Conservation (phyloP, 2,113 vertebrate genomes). For the Anguilla rostrata region DNA sequence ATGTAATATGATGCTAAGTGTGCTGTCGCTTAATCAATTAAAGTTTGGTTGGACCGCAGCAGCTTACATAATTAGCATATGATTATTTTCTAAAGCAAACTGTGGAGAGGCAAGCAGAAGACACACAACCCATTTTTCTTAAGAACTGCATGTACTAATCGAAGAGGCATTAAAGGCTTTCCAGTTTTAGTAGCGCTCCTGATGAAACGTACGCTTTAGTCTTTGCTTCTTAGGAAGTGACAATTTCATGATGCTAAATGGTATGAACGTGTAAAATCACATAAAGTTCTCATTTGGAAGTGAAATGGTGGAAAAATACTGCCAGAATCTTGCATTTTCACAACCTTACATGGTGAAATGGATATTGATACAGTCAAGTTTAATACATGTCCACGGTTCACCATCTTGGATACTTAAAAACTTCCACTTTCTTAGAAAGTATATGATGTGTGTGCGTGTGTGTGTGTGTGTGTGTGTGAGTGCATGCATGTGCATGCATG, state of each 20-base stretch:
- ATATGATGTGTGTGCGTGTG: no score
- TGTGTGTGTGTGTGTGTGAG: no score
- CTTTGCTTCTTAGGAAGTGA: not conserved
- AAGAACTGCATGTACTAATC: no score
- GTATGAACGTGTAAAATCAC: not conserved
- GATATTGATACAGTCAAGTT: no score
- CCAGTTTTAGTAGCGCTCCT: not conserved
- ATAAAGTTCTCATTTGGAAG: not conserved
- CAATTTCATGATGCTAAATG: not conserved
- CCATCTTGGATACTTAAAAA: not conserved
- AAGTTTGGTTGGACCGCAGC: not conserved
- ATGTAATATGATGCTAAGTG: conserved; percentile 3
- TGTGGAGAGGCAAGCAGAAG: not conserved
- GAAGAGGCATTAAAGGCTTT: not conserved
- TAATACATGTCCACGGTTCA: not conserved
- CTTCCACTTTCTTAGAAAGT: not conserved
- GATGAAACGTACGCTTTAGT: not conserved
- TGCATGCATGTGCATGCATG: not conserved
- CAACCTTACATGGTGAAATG: not conserved
- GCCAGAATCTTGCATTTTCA: not conserved
- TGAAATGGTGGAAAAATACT: not conserved
- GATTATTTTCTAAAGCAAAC: not conserved
- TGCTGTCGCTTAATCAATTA: conserved; percentile 16
- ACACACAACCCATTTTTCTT: not conserved
- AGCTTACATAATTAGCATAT: conserved; percentile 2